These are phyloP conservation scores for Leucoraja ocellata DNA, from an alignment of 2,797 vertebrate genomes.

Conservation along the genomic window DNA sequence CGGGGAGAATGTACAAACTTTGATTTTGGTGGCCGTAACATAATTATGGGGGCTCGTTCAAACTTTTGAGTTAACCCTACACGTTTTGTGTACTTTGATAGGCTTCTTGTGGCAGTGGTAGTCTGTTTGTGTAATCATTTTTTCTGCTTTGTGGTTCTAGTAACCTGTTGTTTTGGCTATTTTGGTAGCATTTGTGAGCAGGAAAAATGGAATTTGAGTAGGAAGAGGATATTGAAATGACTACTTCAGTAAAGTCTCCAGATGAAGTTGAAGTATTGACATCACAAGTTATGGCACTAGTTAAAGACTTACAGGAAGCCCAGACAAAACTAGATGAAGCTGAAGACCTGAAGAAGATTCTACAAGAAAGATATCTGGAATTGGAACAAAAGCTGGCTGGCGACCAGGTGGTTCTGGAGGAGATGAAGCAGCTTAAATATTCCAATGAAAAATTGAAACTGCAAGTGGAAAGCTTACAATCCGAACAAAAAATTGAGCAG, in stretches of 20 bases:
- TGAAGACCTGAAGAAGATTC: conserved; percentile 83
- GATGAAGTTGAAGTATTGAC: conserved; percentile 78
- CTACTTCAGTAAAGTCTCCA: conserved; percentile 55
- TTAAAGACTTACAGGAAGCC: conserved; percentile 84
- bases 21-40: too few species aligned
- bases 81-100: too few species aligned
- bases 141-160: too few species aligned
- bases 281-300: conserved; percentile 70
- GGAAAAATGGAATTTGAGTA: too few species aligned
- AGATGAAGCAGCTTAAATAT: conserved; percentile 75
- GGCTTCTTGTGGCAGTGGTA: too few species aligned
- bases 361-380: conserved; percentile 84
- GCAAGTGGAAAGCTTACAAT: conserved; percentile 79
- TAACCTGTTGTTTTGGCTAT: too few species aligned
- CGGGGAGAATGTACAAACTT: too few species aligned
- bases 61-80: too few species aligned
- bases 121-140: too few species aligned
- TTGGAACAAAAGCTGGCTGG: conserved; percentile 70
- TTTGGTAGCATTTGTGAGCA: too few species aligned
- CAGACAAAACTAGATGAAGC: conserved; percentile 84
- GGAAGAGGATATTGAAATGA: too few species aligned
- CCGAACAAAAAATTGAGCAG: conserved; percentile 78
- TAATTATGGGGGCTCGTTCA: too few species aligned
- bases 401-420: conserved; percentile 67
- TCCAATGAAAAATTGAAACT: conserved; percentile 75